Percentiles rank a stretch among this genome's conserved stretches.
Conservation (phyloP, 1,140 invertebrate genomes). For the Neodiprion fabricii region DNA sequence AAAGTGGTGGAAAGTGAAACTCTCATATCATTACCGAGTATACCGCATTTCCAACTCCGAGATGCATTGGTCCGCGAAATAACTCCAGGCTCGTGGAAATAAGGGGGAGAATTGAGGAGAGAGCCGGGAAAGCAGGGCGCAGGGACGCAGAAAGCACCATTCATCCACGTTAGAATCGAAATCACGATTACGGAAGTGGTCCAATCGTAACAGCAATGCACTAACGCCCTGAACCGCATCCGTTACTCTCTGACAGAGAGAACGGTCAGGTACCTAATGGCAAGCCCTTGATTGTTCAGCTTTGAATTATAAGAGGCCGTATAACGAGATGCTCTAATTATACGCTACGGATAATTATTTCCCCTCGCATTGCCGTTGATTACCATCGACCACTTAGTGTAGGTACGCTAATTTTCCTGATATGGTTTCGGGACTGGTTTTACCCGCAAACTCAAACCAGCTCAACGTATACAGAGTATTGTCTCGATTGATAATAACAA, state of each 20-base stretch:
- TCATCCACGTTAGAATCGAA: not conserved
- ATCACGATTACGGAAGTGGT: not conserved
- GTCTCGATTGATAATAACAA: too few species aligned
- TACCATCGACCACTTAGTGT: too few species aligned
- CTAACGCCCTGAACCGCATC: not conserved
- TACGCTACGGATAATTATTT: too few species aligned
- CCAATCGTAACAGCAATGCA: not conserved
- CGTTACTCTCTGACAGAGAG: constrained; percentile 4
- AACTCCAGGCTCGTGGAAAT: not conserved
- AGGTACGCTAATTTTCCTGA: too few species aligned
- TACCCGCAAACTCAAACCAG: too few species aligned
- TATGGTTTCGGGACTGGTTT: too few species aligned
- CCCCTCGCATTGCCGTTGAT: too few species aligned
- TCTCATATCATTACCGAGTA: not conserved
- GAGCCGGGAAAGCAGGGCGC: not conserved
- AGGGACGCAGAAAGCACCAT: not conserved
- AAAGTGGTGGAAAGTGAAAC: too few species aligned
- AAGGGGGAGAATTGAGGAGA: not conserved
- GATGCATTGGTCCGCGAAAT: not conserved
- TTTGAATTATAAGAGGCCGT: too few species aligned
- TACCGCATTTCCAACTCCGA: not conserved
- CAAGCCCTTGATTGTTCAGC: too few species aligned
- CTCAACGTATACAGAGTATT: too few species aligned
- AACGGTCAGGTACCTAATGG: not conserved
- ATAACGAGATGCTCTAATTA: too few species aligned